Evolutionary conservation across 2,113 vertebrate genomes (phyloP), one percentile per base, ranked within the genome.

Genomic region (Antechinus flavipes): DNA sequence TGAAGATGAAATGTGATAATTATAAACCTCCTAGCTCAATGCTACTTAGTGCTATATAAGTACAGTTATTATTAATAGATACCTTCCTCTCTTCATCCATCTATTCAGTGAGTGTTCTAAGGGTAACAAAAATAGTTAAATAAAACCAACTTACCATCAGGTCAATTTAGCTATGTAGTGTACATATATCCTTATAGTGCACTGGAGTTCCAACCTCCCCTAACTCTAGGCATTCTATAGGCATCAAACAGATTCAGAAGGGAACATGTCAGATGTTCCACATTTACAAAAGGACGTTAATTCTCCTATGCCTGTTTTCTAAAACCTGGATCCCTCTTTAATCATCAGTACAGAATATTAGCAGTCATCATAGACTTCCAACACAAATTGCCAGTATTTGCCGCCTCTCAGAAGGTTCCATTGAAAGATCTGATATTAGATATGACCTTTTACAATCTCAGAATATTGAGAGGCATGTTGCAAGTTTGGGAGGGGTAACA

Each of bases 271-370:
- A 61, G 58, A 30, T 61, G 56, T 10, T 8, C 26, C 26, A 30
- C 58, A 68, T 68, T 35, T 68, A 68, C 61, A 35, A 68, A 68
- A 68, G 30, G 61, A 68, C 35, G 30, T 68, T 35, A 68, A 35
- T 35, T 68, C 61, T 3, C 14, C 30, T 35, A 4, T 14, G 14
- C 12, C 61, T n/a, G 6, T 16, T 68, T 35, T 35, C 27, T 35
- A 68, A 68, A 68, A 35, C 12, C 16, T 61, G 58, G 58, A 30
- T 35, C 61, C 61, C 27, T 61, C 25, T 68, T 68, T 68, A 35
- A 35, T 68, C 30, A 68, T 16, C 30, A 68, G 35, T 30, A 35
- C 24, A 98, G 98, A 76, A 8, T 42, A 84, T 84, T 42, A 84
- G 35, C 68, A 84, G 5, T 84, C 68, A 84, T n/a, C 35, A 76